phyloP scores from a whole-genome alignment of 2,888 invertebrate species.

The Meghimatium bilineatum region DNA sequence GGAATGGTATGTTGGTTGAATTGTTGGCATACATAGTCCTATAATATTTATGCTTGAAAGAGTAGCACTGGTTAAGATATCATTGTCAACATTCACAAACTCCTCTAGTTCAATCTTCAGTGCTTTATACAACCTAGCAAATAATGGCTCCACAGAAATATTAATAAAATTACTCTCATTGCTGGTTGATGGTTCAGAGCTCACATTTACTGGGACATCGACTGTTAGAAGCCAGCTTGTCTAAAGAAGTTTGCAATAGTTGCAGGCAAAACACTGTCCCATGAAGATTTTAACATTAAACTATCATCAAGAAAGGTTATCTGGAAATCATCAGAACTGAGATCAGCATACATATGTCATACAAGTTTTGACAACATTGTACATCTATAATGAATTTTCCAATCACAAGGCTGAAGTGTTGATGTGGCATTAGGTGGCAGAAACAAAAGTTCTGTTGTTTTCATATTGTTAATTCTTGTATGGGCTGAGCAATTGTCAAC shows the following conservation, averaged over 20 bases:
- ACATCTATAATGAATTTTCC: neutral
- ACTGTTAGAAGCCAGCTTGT: slow-evolving; percentile 2
- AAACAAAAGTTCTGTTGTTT: slow-evolving; percentile 9
- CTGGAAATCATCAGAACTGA: neutral
- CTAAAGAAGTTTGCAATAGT: neutral
- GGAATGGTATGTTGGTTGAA: slow-evolving; percentile 8
- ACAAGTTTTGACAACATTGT: slow-evolving; percentile 2
- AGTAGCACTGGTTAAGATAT: neutral
- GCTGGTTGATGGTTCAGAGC: neutral
- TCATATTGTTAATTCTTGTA: slow-evolving; percentile 14
- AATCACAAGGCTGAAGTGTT: slow-evolving; percentile 15
- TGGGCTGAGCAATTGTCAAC: slow-evolving; percentile 7
- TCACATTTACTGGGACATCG: neutral
- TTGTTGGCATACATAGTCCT: neutral
- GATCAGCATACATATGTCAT: neutral
- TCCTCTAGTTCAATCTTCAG: slow-evolving; percentile 9
- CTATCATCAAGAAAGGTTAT: neutral
- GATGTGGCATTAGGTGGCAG: slow-evolving; percentile 28
- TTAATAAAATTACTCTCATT: neutral
- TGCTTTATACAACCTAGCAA: slow-evolving; percentile 1
- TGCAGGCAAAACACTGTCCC: neutral
- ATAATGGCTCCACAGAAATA: slow-evolving; percentile 12
- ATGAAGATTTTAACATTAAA: neutral
- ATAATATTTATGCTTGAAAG: slow-evolving; percentile 4
- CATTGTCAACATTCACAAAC: slow-evolving; percentile 5